phyloP scores from a whole-genome alignment of 2,797 vertebrate species.

The Bovichtus variegatus region DNA sequence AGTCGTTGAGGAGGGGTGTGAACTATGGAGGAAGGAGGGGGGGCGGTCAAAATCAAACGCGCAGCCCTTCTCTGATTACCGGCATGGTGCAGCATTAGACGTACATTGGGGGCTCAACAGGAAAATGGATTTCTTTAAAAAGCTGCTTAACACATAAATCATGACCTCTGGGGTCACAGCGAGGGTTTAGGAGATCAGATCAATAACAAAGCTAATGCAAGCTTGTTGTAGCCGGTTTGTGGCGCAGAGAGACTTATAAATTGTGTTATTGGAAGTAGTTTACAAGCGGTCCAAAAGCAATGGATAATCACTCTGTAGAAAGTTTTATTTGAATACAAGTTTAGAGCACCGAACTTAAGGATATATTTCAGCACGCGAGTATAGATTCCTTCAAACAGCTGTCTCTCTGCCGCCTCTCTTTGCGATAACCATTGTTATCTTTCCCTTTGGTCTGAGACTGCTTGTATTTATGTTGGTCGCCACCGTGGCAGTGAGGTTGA shows the following conservation, averaged over 20 bases:
- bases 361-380: background rate
- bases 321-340: slow-evolving; percentile 29
- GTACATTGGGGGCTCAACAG: slow-evolving; percentile 77
- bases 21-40: slow-evolving; percentile 39
- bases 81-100: slow-evolving; percentile 78
- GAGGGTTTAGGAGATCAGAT: slow-evolving; percentile 78
- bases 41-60: slow-evolving; percentile 73
- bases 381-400: slow-evolving; percentile 48
- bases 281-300: slow-evolving; percentile 35
- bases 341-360: background rate
- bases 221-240: slow-evolving; percentile 70
- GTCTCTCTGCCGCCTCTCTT: slow-evolving; percentile 37
- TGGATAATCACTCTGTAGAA: slow-evolving; percentile 42
- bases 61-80: slow-evolving; percentile 81
- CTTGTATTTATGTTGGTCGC: slow-evolving; percentile 70
- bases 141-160: slow-evolving; percentile 88
- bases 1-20: slow-evolving; percentile 69
- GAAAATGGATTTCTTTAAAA: slow-evolving; percentile 85
- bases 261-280: slow-evolving; percentile 58
- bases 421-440: slow-evolving; percentile 71
- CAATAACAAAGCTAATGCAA: slow-evolving; percentile 79
- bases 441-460: slow-evolving; percentile 62
- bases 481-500: slow-evolving; percentile 62
- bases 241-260: slow-evolving; percentile 68
- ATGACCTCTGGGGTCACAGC: slow-evolving; percentile 84